Percentiles rank a stretch among this genome's conserved stretches.
Conservation (phyloP, 2,797 vertebrate species). For the Pseudochirops cupreus region DNA sequence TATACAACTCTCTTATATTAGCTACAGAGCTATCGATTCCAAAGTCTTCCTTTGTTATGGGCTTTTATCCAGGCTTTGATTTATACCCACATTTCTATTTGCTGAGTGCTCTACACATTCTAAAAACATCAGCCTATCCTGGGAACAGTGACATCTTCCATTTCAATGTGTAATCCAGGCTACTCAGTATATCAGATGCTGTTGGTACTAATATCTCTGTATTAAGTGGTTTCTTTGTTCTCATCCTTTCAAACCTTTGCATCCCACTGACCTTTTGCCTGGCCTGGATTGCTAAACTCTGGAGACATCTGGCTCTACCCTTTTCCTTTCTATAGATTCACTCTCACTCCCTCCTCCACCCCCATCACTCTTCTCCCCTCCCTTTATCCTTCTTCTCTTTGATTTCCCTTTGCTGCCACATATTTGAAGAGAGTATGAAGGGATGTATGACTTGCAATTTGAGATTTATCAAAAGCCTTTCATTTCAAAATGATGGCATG, state of each 20-base stretch:
- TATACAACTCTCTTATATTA: neutral
- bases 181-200: constrained; percentile 52
- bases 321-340: constrained; percentile 61
- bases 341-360: neutral
- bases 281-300: constrained; percentile 57
- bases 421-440: constrained; percentile 68
- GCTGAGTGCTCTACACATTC: neutral
- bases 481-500: constrained; percentile 68
- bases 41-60: rapidly evolving
- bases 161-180: neutral
- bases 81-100: rapidly evolving
- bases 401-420: constrained; percentile 64
- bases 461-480: constrained; percentile 80
- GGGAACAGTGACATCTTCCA: neutral
- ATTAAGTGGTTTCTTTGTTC: constrained; percentile 72
- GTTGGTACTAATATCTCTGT: constrained; percentile 63
- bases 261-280: constrained; percentile 75
- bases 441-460: constrained; percentile 39
- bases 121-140: neutral
- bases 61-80: neutral
- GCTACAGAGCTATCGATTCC: neutral
- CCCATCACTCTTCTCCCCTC: constrained; percentile 41
- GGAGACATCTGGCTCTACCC: constrained; percentile 64
- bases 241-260: constrained; percentile 54
- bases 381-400: constrained; percentile 1